These are phyloP conservation scores for Lathronympha strigana DNA, from an alignment of 2,888 invertebrate species.

Conservation along the genomic window DNA sequence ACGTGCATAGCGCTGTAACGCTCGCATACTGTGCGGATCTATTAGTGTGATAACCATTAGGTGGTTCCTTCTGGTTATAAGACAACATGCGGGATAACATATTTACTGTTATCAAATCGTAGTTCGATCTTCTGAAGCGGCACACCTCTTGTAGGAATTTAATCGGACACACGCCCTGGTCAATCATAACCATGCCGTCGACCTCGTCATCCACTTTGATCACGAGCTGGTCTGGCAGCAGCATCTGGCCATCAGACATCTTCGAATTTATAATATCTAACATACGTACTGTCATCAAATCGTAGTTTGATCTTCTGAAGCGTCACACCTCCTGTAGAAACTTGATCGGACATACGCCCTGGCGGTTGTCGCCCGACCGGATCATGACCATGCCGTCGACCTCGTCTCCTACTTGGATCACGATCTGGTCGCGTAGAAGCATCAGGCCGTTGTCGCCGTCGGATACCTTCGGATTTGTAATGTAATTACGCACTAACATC, in stretches of 20 bases:
- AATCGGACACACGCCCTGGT: no score
- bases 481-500: neutral
- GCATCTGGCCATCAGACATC: no score
- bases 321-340: slow-evolving; percentile 98
- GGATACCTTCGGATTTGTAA: slow-evolving; percentile 87
- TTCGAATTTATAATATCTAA: no score
- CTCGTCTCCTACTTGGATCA: slow-evolving; percentile 95
- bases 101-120: no score
- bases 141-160: no score
- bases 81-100: no score
- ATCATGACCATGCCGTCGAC: slow-evolving; percentile 97
- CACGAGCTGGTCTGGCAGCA: neutral
- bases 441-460: slow-evolving; percentile 93
- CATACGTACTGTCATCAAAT: slow-evolving; percentile 64
- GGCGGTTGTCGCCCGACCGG: slow-evolving; percentile 95
- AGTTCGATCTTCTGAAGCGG: no score
- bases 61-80: no score
- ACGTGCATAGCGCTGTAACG: no score
- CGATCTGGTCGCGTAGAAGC: slow-evolving; percentile 96
- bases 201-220: neutral
- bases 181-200: neutral
- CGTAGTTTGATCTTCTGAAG: slow-evolving; percentile 74
- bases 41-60: no score
- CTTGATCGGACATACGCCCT: slow-evolving; percentile 96
- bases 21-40: no score